Evolutionary conservation across 1,140 invertebrate genomes (phyloP).

Genomic region (Bombyx mandarina): DNA sequence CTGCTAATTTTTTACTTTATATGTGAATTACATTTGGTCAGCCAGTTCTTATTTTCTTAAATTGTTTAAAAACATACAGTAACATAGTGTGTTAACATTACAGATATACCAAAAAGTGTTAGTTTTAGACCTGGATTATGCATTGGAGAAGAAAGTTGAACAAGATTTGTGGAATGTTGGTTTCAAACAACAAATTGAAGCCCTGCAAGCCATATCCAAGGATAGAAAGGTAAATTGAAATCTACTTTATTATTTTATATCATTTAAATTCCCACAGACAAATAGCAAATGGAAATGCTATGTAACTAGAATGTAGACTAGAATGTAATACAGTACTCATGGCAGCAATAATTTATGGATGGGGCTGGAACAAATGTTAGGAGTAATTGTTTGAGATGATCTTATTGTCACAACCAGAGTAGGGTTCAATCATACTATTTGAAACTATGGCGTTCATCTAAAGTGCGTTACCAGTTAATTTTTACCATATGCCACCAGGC

Average conservation of each 20-base stretch:
- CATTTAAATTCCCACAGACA: background rate
- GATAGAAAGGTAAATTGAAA: slow-evolving; percentile 77
- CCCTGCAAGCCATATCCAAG: slow-evolving; percentile 81
- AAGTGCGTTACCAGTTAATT: too few relatives aligned
- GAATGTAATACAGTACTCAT: too few relatives aligned
- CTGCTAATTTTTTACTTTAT: too few relatives aligned
- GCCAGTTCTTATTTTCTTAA: background rate
- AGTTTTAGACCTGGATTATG: slow-evolving; percentile 86
- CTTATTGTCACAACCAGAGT: too few relatives aligned
- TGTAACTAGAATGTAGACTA: too few relatives aligned
- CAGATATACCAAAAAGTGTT: slow-evolving; percentile 83
- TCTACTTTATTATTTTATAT: background rate
- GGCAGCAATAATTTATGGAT: too few relatives aligned
- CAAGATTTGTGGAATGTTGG: slow-evolving; percentile 92
- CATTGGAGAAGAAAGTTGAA: slow-evolving; percentile 90
- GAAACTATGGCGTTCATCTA: too few relatives aligned
- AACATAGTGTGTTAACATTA: slow-evolving; percentile 11
- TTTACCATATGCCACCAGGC: too few relatives aligned
- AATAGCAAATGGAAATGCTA: too few relatives aligned
- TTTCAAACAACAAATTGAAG: slow-evolving; percentile 89
- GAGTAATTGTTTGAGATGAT: too few relatives aligned
- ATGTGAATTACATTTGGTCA: background rate
- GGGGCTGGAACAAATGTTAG: too few relatives aligned
- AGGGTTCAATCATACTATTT: too few relatives aligned
- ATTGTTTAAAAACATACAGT: background rate